These are phyloP conservation scores for Clarias magur DNA, from an alignment of 2,113 vertebrate species.

Conservation along the genomic window DNA sequence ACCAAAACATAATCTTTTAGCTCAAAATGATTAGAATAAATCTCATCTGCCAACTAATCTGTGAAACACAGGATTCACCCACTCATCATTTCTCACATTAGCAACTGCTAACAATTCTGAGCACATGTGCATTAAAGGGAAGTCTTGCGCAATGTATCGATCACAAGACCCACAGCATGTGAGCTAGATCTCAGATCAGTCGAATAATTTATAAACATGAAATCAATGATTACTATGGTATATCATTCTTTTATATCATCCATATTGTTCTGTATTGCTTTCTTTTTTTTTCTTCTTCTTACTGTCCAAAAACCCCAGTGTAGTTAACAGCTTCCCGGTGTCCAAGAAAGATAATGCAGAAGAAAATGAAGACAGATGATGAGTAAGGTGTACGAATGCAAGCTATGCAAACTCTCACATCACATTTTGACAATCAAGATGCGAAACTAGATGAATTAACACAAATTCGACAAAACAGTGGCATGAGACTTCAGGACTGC, in stretches of 20 bases:
- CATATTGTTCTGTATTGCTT: no score
- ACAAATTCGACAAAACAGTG: not conserved
- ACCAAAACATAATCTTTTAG: constrained; percentile 11
- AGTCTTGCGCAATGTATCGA: not conserved
- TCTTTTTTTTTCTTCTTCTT: not conserved
- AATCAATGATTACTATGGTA: not conserved
- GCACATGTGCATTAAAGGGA: not conserved
- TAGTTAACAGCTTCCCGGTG: not conserved
- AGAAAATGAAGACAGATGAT: constrained; percentile 25
- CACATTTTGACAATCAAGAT: not conserved
- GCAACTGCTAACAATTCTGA: not conserved
- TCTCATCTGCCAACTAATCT: not conserved
- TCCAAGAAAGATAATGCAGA: not conserved
- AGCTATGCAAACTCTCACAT: not conserved
- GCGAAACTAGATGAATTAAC: not conserved
- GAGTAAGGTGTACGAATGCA: not conserved
- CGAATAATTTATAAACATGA: not conserved
- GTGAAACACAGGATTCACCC: not conserved
- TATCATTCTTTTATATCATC: not conserved
- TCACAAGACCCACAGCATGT: not conserved
- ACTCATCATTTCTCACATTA: constrained; percentile 35
- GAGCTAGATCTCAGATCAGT: not conserved
- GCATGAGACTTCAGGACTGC: not conserved
- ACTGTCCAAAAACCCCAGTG: no score
- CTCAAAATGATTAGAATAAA: constrained; percentile 37